Evolutionary conservation across 2,797 vertebrate genomes (phyloP), one percentile per base, ranked within the genome.

Genomic region (Atherinosoma microstoma): DNA sequence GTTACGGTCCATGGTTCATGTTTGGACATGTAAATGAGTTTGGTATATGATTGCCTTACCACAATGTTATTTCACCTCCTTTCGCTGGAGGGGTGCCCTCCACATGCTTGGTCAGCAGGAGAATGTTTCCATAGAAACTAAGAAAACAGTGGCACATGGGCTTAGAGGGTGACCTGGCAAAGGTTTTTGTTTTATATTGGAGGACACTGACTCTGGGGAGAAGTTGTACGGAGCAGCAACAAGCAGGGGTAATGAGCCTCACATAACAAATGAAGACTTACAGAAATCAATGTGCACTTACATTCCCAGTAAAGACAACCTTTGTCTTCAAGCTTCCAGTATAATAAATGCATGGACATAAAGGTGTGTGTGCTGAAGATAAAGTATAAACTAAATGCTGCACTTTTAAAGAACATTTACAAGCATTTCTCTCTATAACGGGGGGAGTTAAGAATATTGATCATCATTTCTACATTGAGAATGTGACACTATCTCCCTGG

Each of bases 111-210:
- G 87, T 85, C 92, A 83, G 86, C 76, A 87, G 84, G 72, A 90
- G 80, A 91, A 89, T 67, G 90, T 96, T 91, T 92, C 95, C 95
- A 96, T 95, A 93, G 95, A 92, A 95, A 96, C 95, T 75, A 88
- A 78, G 78, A 93, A 91, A 94, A 92, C 75, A 65, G 84, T 92
- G 93, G 91, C 93, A 94, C 94, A 94, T 90, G 91, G 91, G 92
- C 84, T 90, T 91, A 93, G 83, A 89, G 83, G 87, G 69, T 73
- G 83, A 87, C 65, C 84, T 79, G 82, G 80, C 76, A 86, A 86
- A 88, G 84, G 80, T 20, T 47, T 18, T 45, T 45, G 6, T 45
- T 20, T 47, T 47, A 74, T 87, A 85, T 49, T n/a, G 58, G 62
- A 79, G 85, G 58, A 91, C 86, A 91, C 90, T 88, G 78, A 63